Conservation (phyloP, 1,140 invertebrate species). For the Habropoda laboriosa region DNA sequence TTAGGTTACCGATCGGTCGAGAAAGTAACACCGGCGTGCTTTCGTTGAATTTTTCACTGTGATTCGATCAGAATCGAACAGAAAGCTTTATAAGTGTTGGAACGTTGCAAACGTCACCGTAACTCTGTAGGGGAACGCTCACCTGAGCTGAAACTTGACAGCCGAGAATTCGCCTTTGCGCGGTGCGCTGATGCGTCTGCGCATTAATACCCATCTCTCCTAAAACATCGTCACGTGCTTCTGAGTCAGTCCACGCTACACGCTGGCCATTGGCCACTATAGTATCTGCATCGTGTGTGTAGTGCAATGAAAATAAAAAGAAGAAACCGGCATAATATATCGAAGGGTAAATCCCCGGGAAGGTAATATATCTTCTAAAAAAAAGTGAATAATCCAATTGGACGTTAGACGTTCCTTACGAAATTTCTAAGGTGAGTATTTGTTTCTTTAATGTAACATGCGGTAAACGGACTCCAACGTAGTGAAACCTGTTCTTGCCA, state of each 20-base stretch:
- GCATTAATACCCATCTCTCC: conserved; percentile 40
- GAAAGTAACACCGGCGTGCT: neutral
- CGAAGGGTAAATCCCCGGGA: neutral
- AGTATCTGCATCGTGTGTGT: neutral
- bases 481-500: neutral
- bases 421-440: conserved; percentile 5
- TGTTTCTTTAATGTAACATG: neutral
- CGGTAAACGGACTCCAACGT: neutral
- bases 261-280: neutral
- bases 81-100: conserved; percentile 31
- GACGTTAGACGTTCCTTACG: neutral
- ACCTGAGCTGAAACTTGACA: conserved; percentile 50
- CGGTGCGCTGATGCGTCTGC: conserved; percentile 45
- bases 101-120: conserved; percentile 39
- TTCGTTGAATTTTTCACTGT: neutral
- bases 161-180: conserved; percentile 50
- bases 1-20: neutral
- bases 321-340: neutral
- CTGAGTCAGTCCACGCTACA: conserved; percentile 30
- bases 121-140: conserved; percentile 35
- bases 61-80: neutral
- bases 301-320: neutral
- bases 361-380: neutral
- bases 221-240: conserved; percentile 45
- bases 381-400: neutral